Conservation (phyloP, 1,140 invertebrate species). For the Drosophila simulans region DNA sequence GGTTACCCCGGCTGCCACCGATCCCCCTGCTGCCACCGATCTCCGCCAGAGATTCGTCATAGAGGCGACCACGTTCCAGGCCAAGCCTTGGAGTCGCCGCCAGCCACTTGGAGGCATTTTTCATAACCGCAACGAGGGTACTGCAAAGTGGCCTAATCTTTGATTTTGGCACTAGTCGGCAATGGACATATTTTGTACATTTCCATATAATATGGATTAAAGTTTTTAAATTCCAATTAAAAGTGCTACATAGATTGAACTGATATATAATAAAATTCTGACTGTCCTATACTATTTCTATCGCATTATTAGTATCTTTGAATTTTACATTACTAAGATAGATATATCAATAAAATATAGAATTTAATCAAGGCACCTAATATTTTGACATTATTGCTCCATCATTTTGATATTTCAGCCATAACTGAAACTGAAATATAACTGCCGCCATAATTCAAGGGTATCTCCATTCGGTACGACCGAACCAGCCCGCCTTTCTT, state of each 20-base stretch:
- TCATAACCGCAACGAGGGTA: constrained; percentile 39
- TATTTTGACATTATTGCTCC: no score
- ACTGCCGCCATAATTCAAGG: background rate
- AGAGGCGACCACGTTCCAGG: constrained; percentile 60
- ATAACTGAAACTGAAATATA: no score
- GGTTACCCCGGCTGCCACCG: background rate
- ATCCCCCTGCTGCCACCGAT: background rate
- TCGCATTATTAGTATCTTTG: no score
- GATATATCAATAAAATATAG: no score
- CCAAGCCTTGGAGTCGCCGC: constrained; percentile 60
- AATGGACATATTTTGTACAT: background rate
- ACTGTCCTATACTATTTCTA: no score
- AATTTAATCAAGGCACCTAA: no score
- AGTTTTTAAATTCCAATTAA: no score
- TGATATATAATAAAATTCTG: no score
- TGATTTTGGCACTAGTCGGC: background rate
- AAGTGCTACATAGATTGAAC: no score
- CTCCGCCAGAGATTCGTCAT: constrained; percentile 67
- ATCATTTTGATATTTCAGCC: background rate
- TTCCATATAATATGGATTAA: no score
- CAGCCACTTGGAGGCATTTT: constrained; percentile 35
- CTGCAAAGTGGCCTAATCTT: constrained; percentile 29
- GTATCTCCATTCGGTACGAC: constrained; percentile 14
- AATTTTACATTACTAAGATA: no score
- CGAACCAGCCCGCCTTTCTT: background rate